Conservation (phyloP, 2,113 vertebrate genomes). For the Archilochus colubris region DNA sequence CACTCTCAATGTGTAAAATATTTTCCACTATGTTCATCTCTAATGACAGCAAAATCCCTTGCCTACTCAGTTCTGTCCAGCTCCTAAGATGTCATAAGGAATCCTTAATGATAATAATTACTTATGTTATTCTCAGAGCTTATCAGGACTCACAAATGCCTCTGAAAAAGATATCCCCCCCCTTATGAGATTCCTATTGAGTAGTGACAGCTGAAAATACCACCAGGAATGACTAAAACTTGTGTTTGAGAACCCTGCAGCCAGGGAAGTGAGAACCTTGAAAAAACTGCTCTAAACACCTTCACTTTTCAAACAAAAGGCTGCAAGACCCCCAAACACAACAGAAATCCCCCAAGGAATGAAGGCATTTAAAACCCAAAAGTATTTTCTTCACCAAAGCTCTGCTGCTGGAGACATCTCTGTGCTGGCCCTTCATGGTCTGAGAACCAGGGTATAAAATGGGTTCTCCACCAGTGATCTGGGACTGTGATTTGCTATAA, state of each 20-base stretch:
- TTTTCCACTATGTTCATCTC: neutral
- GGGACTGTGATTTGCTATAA: neutral
- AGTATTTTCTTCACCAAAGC: neutral
- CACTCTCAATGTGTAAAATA: neutral
- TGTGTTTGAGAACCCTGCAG: neutral
- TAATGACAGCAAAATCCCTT: neutral
- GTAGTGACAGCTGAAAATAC: neutral
- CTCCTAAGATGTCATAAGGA: neutral
- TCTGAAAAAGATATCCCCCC: neutral
- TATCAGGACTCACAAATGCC: neutral
- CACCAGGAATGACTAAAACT: neutral
- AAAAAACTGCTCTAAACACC: neutral
- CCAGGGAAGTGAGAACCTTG: neutral
- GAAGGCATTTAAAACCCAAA: neutral
- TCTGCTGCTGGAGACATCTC: neutral
- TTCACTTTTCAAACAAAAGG: neutral
- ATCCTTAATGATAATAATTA: neutral
- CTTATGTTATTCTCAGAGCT: neutral
- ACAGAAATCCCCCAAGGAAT: neutral
- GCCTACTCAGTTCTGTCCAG: neutral
- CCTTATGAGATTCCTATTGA: neutral
- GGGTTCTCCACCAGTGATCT: neutral
- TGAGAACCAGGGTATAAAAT: rapidly evolving
- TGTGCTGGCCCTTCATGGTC: rapidly evolving
- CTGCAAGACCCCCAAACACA: neutral